Base-by-base conservation (phyloP, 1,140 invertebrate genomes). In the Hylaeus volcanicus region DNA sequence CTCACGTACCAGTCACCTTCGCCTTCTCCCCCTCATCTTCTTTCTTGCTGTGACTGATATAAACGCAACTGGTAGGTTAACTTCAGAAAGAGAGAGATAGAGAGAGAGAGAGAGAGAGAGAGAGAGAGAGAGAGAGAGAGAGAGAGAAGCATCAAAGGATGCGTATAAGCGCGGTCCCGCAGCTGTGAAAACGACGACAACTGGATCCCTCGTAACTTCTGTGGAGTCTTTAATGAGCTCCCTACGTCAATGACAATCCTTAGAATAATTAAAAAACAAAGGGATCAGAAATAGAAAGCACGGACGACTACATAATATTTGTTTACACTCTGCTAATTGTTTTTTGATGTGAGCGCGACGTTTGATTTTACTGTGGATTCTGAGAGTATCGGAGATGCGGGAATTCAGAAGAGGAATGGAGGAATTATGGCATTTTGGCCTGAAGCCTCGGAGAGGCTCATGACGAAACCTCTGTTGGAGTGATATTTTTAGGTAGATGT, bases 1-100 rank as follows among this genome's bases (percentile, higher is more conserved):
- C 79, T 80, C 79, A 74, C 79, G 72, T 69, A 68, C 73, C 64
- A 66, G 45, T 80, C 79, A 74, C 79, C 79, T 80, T 80, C 72
- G 51, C 41, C 70, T 26, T 69, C 41, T 70, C 70, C 41, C 77
- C 70, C 66, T 74, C 66, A 37, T 78, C 70, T 53, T 64, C 64
- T 58, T 12, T 41, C 12, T 5, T 15, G 53, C 39, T 45, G 45
- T 60, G 78, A 80, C 78, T 75, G 72, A 80, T 75, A 75, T 75
- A 80, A 80, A 80, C 72, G 71, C 78, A 80, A 80, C 71, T 75
- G 78, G 71, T 75, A 75, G 72, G 78, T 80, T 74, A 74, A 80
- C 78, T 66, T 74, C 41, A 37, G 63, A 66, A 53, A 43, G 45
- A 51, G 45, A 48, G 45, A 48, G 45, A 48, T 1, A 48, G 4